These are phyloP conservation scores for Oreonectes daqikongensis DNA, from an alignment of 2,797 vertebrate genomes.

Conservation along the genomic window DNA sequence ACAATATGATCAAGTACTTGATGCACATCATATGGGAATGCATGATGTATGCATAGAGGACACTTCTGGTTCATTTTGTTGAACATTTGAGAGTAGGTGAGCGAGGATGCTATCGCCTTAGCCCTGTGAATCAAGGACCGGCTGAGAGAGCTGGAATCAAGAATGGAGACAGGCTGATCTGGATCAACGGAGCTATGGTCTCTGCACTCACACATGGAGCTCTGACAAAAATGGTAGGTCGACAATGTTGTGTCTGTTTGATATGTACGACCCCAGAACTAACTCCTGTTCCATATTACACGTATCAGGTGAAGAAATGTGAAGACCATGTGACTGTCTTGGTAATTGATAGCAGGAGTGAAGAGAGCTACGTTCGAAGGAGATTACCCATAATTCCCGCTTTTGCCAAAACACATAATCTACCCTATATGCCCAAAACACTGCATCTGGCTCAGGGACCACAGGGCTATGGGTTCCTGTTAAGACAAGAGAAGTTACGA, in stretches of 20 bases:
- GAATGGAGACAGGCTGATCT: constrained; percentile 82
- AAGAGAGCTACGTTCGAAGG: constrained; percentile 76
- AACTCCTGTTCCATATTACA: constrained; percentile 6
- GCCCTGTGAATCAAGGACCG: constrained; percentile 74
- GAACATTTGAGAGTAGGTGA: constrained; percentile 72
- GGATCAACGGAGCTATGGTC: constrained; percentile 83
- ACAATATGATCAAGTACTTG: too few relatives aligned
- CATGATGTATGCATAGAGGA: not conserved
- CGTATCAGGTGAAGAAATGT: constrained; percentile 80
- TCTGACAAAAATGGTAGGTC: constrained; percentile 80
- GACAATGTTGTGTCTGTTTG: not conserved
- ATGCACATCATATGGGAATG: not conserved
- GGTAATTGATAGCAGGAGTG: constrained; percentile 81
- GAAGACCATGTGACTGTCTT: constrained; percentile 80
- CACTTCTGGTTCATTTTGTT: constrained; percentile 3
- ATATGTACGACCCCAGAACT: not conserved
- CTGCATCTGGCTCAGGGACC: constrained; percentile 81
- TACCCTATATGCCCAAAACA: constrained; percentile 79
- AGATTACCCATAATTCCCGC: constrained; percentile 79
- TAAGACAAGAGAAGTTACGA: constrained; percentile 83
- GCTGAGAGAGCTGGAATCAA: constrained; percentile 84
- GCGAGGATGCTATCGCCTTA: constrained; percentile 78
- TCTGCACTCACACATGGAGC: constrained; percentile 71
- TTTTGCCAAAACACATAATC: constrained; percentile 78
- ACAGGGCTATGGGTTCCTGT: constrained; percentile 88